Percentiles rank a stretch among this genome's conserved stretches.
These are phyloP conservation scores for Aleiodes sp. DNA, from an alignment of 1,140 invertebrate genomes.

Conservation along the genomic window DNA sequence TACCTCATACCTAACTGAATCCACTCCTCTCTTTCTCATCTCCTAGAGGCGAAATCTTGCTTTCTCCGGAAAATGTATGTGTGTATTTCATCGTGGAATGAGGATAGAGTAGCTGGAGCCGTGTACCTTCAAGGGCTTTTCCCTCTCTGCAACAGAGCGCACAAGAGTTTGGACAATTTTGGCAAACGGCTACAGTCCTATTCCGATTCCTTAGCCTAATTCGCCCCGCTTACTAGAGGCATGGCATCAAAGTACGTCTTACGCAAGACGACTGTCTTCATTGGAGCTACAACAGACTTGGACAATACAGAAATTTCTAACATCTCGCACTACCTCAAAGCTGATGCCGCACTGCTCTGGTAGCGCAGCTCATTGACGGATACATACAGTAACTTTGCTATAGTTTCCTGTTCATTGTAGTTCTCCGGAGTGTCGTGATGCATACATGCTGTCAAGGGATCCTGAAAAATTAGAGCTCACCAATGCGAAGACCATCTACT, in stretches of 20 bases:
- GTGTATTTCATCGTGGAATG: slow-evolving; percentile 34
- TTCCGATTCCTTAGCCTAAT: slow-evolving; percentile 65
- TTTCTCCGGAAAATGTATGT: neutral
- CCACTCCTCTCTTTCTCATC: too few relatives aligned
- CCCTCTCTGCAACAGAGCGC: slow-evolving; percentile 10
- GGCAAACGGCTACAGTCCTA: slow-evolving; percentile 32
- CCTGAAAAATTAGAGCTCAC: too few relatives aligned
- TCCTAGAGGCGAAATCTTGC: slow-evolving; percentile 1
- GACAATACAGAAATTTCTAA: neutral
- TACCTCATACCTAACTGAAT: neutral
- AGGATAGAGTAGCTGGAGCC: slow-evolving; percentile 39
- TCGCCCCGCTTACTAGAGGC: slow-evolving; percentile 50
- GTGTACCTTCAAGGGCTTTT: slow-evolving; percentile 55
- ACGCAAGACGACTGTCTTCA: neutral
- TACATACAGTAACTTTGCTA: too few relatives aligned
- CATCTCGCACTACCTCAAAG: too few relatives aligned
- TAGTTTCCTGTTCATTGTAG: too few relatives aligned
- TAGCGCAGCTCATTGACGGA: too few relatives aligned
- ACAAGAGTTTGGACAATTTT: slow-evolving; percentile 59
- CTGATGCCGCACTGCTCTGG: too few relatives aligned
- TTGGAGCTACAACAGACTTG: neutral
- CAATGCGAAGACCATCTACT: too few relatives aligned
- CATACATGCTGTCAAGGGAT: too few relatives aligned
- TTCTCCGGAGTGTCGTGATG: too few relatives aligned
- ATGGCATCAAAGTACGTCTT: slow-evolving; percentile 53